Base-by-base conservation (phyloP, 2,888 invertebrate species). In the Chloromyia formosa region DNA sequence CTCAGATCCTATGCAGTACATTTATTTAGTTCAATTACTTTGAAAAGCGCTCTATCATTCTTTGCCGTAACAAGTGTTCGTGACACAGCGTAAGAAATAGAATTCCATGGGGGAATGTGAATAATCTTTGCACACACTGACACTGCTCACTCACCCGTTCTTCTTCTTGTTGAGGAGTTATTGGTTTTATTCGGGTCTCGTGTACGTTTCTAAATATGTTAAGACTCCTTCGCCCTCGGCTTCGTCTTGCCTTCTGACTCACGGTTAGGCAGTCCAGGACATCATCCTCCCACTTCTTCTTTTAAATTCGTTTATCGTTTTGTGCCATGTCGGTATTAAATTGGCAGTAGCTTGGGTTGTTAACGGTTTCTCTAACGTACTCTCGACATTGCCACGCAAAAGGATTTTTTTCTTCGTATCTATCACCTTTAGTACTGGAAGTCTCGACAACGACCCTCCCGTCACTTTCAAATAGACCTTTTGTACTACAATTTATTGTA, bases 21-120 rank as follows among this genome's bases (percentile, higher is more conserved):
- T 62, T 62, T 62, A 62, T 40, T 62, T 62, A 40, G 62, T 62
- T 40, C 62, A 62, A 62, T 62, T 62, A 62, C 40, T 62, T 62
- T 62, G 62, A 62, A 62, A 62, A 62, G 22, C 40, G 35, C 40
- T 62, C 18, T 16, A 35, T 62, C 40, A 12, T 16, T 14, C 27
- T 14, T 42, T 40, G n/a, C n/a, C 12, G 62, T 27, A 27, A 23
- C 62, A 62, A 62, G 40, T 62, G 62, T 62, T 62, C n/a, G 16
- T 62, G 62, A 62, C 62, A 62, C 14, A 18, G 62, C 27, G 12
- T 7, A 7, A 62, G 27, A 35, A 62, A 62, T 62, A 40, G 40
- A 35, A 62, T 62, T 40, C 62, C 62, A 62, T 40, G 62, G 40
- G 40, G 20, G 20, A 18, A 62, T 42, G 62, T 62, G 62, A 18